Conservation (phyloP, 2,888 invertebrate genomes). For the Halictus quadricinctus region DNA sequence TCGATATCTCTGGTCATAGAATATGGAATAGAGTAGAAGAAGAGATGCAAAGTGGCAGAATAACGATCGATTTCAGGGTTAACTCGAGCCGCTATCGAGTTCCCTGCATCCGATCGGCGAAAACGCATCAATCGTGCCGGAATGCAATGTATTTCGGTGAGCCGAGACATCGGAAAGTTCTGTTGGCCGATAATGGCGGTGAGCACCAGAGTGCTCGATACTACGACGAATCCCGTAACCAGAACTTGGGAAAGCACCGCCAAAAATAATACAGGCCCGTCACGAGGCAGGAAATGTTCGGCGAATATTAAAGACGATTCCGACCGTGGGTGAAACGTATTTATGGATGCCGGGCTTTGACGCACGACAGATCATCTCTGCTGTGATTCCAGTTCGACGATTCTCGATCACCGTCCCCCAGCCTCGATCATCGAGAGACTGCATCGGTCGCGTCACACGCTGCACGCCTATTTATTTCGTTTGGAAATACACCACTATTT, state of each 20-base stretch:
- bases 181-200: not conserved
- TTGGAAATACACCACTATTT: constrained; percentile 47
- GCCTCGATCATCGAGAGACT: not conserved
- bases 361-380: not conserved
- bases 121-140: not conserved
- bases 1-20: not conserved
- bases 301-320: constrained; percentile 15
- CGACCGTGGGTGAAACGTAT: not conserved
- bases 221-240: not conserved
- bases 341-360: constrained; percentile 8
- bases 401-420: not conserved
- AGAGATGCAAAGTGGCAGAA: not conserved
- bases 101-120: not conserved
- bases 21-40: not conserved
- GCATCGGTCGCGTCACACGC: constrained; percentile 17
- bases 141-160: not conserved
- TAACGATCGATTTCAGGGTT: not conserved
- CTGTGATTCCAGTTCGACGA: not conserved
- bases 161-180: constrained; percentile 8
- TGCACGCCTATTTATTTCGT: constrained; percentile 44
- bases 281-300: constrained; percentile 1
- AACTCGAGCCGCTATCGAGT: too few species aligned
- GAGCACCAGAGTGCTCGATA: not conserved
- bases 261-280: constrained; percentile 21
- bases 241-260: not conserved